Base-by-base conservation (phyloP, 1,140 invertebrate genomes). In the Planococcus citri region DNA sequence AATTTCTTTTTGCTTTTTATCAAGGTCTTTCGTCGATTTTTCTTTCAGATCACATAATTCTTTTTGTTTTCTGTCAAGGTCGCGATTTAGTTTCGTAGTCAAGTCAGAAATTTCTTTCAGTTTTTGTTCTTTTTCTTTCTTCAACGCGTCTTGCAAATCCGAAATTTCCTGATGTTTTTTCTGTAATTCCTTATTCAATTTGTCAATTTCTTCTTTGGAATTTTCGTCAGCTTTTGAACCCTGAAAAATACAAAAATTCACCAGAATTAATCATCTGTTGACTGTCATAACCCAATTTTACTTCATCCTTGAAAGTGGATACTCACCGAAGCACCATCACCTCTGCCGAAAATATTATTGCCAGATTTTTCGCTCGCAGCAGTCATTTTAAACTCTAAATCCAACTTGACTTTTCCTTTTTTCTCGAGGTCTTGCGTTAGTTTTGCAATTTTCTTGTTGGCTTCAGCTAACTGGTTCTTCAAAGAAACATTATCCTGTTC, bases 401-500 rank as follows among this genome's bases (percentile, higher is more conserved):
- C 60, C 4, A 64, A 64, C 24, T 64, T 64, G 3, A 64, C 20
- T 64, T 64, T 64, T 22, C 60, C 60, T 25, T 64, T 64, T 25
- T 64, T 64, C 25, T 64, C 60, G 17, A 64, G 21, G 6, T 64
- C 60, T 64, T 24, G 22, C 8, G 60, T 24, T 9, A 64, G 22
- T 25, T 64, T 64, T 1, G 22, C 3, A 14, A 64, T 64, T 64
- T 64, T 64, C 17, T 27, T 64, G 20, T 64, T 64, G 6, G 60
- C 60, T 64, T 64, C 60, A 4, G 10, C 22, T 12, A 64, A 25
- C 17, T 64, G 60, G 20, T 25, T 64, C 22, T 64, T 64, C 25
- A 64, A 64, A 9, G 60, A 25, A 9, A 25, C 9, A 17, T 64
- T 64, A 17, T 64, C 60, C 24, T 64, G 60, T 17, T 64, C 60